Conservation (phyloP, 1,140 invertebrate genomes). For the Grapholita molesta region DNA sequence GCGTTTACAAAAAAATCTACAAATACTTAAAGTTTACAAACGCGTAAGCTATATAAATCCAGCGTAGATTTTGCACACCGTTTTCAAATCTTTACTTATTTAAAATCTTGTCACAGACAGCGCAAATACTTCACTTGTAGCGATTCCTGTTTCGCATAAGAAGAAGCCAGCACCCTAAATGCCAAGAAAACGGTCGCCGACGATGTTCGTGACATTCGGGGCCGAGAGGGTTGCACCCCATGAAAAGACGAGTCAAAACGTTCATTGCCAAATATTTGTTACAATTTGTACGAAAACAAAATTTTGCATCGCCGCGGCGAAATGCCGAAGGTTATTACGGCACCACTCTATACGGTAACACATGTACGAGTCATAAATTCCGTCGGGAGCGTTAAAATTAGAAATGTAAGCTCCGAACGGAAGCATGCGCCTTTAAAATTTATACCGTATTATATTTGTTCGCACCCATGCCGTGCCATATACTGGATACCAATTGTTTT, state of each 20-base stretch:
- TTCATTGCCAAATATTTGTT: constrained; percentile 13
- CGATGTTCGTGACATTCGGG: constrained; percentile 2
- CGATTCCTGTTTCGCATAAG: neutral
- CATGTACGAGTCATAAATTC: constrained; percentile 67
- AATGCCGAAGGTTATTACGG: constrained; percentile 60
- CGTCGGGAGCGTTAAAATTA: constrained; percentile 68
- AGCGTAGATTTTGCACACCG: neutral
- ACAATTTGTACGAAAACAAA: constrained; percentile 15
- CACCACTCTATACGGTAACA: constrained; percentile 60
- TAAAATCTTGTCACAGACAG: neutral
- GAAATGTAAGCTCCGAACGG: constrained; percentile 59
- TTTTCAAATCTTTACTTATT: neutral
- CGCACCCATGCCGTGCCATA: constrained; percentile 32
- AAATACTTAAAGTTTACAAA: too few relatives aligned
- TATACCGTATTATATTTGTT: constrained; percentile 63
- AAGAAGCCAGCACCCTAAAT: neutral
- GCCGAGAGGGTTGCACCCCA: neutral
- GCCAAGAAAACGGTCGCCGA: neutral
- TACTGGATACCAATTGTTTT: constrained; percentile 40
- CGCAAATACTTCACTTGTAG: neutral
- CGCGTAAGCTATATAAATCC: too few relatives aligned
- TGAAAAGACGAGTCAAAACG: constrained; percentile 1
- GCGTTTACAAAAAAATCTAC: neutral
- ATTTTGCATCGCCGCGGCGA: constrained; percentile 2
- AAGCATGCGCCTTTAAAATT: constrained; percentile 70